Evolutionary conservation across 2,888 invertebrate genomes (phyloP).

Genomic region (Allacma fusca): DNA sequence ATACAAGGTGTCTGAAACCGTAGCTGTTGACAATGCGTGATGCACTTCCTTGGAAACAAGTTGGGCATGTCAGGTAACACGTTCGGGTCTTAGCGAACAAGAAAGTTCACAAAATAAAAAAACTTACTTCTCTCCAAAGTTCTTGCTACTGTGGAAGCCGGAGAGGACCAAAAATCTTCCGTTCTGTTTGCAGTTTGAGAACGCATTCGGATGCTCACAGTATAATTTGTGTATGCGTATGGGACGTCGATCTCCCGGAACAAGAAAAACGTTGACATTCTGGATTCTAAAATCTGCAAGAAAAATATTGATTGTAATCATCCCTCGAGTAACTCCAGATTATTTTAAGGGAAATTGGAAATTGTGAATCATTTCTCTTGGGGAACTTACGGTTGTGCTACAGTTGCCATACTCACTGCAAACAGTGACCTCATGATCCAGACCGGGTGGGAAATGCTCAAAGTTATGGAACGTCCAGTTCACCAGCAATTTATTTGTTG

Average conservation of each 20-base stretch:
- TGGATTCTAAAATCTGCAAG: neutral
- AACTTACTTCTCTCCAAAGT: conserved; percentile 66
- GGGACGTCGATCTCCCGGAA: conserved; percentile 44
- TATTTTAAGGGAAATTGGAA: no score
- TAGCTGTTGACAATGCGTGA: no score
- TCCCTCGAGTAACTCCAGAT: no score
- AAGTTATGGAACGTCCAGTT: conserved; percentile 56
- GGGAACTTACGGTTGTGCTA: conserved; percentile 23
- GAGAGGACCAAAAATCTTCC: conserved; percentile 71
- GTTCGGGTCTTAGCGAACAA: no score
- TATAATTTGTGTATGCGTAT: conserved; percentile 53
- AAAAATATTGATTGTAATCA: no score
- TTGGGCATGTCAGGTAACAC: no score
- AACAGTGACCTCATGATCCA: conserved; percentile 53
- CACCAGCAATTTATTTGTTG: conserved; percentile 40
- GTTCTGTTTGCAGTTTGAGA: conserved; percentile 55
- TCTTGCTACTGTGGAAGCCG: conserved; percentile 70
- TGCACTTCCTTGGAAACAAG: no score
- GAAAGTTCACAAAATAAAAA: no score
- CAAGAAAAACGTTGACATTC: neutral
- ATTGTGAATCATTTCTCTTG: neutral
- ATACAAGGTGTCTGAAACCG: no score
- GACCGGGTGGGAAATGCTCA: conserved; percentile 53
- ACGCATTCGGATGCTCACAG: conserved; percentile 52
- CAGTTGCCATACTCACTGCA: conserved; percentile 48